phyloP scores from a whole-genome alignment of 64 coral and sea anemone species.

The Trachythela sp. region DNA sequence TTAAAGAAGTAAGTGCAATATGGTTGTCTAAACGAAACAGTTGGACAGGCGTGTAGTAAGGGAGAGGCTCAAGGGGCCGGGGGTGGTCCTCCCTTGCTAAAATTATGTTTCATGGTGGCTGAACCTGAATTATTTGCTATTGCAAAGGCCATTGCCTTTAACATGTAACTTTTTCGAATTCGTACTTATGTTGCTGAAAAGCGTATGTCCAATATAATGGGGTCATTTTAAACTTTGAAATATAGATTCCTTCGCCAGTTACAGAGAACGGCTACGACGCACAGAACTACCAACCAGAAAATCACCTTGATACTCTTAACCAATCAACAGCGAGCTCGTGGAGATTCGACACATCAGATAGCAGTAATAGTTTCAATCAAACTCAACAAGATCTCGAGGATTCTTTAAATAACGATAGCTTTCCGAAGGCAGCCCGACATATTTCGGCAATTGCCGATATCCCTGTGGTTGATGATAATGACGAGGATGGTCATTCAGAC shows the following conservation, averaged over 20 bases:
- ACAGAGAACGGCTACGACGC: conserved; percentile 69
- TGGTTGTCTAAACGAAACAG: no score
- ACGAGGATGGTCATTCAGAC: background rate
- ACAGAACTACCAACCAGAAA: conserved; percentile 76
- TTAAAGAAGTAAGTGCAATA: conserved; percentile 68
- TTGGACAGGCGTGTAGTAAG: no score
- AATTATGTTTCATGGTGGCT: no score
- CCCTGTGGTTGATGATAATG: background rate
- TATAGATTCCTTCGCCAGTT: conserved; percentile 77
- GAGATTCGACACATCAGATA: conserved; percentile 73
- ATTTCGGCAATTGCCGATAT: background rate
- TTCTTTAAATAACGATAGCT: background rate
- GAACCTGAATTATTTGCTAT: no score
- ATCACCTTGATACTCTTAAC: background rate
- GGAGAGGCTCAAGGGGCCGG: no score
- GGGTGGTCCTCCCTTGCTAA: no score
- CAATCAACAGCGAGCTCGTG: conserved; percentile 49
- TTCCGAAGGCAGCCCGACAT: background rate
- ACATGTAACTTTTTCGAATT: no score
- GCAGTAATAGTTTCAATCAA: background rate
- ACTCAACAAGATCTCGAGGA: background rate
- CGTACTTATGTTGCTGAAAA: no score
- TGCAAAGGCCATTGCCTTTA: no score
- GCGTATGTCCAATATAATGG: no score
- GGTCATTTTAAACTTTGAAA: no score